A percentile compares a stretch with the other conserved stretches of the same genome.
These are phyloP conservation scores for Teleogryllus occipitalis DNA, from an alignment of 1,140 invertebrate species.

Conservation along the genomic window DNA sequence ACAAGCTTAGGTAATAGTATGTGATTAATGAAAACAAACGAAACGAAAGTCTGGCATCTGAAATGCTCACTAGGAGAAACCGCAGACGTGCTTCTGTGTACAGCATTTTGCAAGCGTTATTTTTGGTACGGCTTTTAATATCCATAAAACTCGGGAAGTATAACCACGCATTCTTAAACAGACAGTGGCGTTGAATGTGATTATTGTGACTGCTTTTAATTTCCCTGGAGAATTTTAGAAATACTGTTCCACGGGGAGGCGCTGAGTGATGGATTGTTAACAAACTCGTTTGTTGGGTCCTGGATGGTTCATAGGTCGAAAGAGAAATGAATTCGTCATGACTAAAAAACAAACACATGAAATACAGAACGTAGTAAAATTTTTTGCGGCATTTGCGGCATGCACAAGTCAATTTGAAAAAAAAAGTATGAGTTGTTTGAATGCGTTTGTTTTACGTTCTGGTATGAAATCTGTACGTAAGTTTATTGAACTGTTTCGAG, in stretches of 20 bases:
- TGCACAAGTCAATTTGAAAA: no score
- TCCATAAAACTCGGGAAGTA: background rate
- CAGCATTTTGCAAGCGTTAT: background rate
- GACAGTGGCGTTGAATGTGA: background rate
- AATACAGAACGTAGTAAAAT: no score
- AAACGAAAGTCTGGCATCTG: no score
- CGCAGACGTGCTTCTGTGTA: background rate
- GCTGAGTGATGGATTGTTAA: background rate
- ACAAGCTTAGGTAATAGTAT: no score
- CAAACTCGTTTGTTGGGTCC: background rate
- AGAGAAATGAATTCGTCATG: background rate
- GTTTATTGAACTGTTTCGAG: no score
- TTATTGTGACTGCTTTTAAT: constrained; percentile 5
- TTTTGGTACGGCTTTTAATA: no score
- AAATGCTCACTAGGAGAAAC: no score
- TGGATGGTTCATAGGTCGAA: background rate
- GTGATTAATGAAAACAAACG: no score
- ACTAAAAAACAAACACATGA: background rate
- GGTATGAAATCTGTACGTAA: no score
- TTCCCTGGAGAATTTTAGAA: background rate
- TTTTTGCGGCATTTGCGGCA: no score
- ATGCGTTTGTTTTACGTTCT: no score
- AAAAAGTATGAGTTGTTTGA: no score
- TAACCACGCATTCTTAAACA: background rate
- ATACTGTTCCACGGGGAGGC: background rate